These are phyloP conservation scores for Subacronicta megacephala DNA, from an alignment of 2,888 invertebrate genomes.

Conservation along the genomic window DNA sequence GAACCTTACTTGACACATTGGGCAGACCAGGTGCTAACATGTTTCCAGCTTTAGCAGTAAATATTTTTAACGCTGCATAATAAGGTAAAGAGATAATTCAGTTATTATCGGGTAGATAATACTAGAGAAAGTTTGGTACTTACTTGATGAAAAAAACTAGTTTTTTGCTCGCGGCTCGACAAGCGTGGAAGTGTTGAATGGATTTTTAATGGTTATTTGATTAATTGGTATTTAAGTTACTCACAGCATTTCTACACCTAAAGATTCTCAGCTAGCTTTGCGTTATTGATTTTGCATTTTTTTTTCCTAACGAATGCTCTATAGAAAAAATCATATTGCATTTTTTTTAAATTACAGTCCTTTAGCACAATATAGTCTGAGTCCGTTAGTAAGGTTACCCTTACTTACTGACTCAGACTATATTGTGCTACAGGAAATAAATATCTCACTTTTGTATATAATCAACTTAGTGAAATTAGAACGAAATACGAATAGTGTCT, in stretches of 20 bases:
- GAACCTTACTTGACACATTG: slow-evolving; percentile 80
- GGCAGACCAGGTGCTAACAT: slow-evolving; percentile 76
- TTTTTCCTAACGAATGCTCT: too few species aligned
- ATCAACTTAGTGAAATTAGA: too few species aligned
- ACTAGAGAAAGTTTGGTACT: slow-evolving; percentile 53
- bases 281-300: too few species aligned
- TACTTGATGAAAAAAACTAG: slow-evolving; percentile 44
- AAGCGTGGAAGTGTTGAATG: slow-evolving; percentile 36
- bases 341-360: too few species aligned
- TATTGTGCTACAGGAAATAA: too few species aligned
- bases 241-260: slow-evolving; percentile 1
- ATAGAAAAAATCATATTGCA: too few species aligned
- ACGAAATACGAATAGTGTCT: too few species aligned
- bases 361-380: too few species aligned
- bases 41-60: slow-evolving; percentile 69
- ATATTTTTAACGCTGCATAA: slow-evolving; percentile 75
- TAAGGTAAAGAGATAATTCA: slow-evolving; percentile 49
- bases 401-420: too few species aligned
- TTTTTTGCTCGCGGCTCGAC: slow-evolving; percentile 41
- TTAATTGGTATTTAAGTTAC: slow-evolving; percentile 38
- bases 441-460: too few species aligned
- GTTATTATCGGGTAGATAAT: slow-evolving; percentile 49
- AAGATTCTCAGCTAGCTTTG: too few species aligned
- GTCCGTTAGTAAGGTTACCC: too few species aligned
- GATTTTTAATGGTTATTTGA: slow-evolving; percentile 37